Base-by-base conservation (phyloP, 2,888 invertebrate species). In the Xestobium rufovillosum region DNA sequence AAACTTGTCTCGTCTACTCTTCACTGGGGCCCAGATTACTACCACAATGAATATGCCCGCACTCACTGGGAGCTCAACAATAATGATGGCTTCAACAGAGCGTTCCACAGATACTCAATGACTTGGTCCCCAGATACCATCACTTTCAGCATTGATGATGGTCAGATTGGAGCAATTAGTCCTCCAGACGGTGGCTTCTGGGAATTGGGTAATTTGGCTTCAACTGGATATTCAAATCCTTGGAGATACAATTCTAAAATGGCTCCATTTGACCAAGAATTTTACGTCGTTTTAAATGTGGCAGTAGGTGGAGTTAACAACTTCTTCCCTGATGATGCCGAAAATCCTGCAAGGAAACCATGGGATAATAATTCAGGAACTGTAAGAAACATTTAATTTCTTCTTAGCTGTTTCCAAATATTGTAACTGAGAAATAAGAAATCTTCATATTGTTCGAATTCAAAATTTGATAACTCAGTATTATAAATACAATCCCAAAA, bases 251-350 rank as follows among this genome's bases (percentile, higher is more conserved):
- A 67, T 28, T 57, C 61, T 15, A 72, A 69, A 52, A 76, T 79
- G 76, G 79, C 80, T 9, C 80, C 80, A 2, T 80, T 80, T 49
- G 80, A 80, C 54, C 70, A 78, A 55, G 72, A 76, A 71, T 77
- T 76, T 60, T 73, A 75, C 60, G 50, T 83, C 17, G 69, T 81
- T 33, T 63, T 82, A 43, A 81, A 80, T 59, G 48, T 81, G 40
- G 82, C 80, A 39, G 74, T 79, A 12, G 81, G 81, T 6, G 82
- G 82, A 14, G 71, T 70, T 35, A 72, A 70, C 10, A 80, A 69
- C 61, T 80, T 80, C 67, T 76, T 77, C 1, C 80, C 82, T 46
- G 67, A 66, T 35, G 71, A 69, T 25, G 25, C 36, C 3, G 75
- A 75, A 51, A 71, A 72, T 3, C 4, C 6, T 27, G 55, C 50